Conservation (phyloP, 2,113 vertebrate genomes). For the Dicentrarchus labrax region DNA sequence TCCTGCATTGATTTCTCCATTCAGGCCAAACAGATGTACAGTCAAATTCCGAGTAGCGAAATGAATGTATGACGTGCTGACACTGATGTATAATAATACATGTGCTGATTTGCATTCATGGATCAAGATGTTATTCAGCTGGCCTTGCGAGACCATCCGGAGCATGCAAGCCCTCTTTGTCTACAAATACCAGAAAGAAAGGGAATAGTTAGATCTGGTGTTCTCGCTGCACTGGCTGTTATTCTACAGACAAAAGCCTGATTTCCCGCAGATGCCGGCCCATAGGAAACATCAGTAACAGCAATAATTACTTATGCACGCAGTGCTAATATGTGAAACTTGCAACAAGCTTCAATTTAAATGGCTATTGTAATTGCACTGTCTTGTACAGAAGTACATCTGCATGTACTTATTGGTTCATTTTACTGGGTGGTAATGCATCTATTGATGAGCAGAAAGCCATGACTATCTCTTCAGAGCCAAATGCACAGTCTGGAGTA, state of each 20-base stretch:
- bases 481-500: conserved; percentile 41
- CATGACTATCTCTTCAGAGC: conserved; percentile 63
- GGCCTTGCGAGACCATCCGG: conserved; percentile 40
- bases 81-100: conserved; percentile 51
- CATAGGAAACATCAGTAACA: conserved; percentile 49
- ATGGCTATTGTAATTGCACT: conserved; percentile 54
- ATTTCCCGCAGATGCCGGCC: conserved; percentile 59
- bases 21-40: conserved; percentile 63
- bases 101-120: conserved; percentile 65
- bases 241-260: conserved; percentile 53
- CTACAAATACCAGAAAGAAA: conserved; percentile 33
- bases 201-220: conserved; percentile 19
- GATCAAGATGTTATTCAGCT: conserved; percentile 52
- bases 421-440: conserved; percentile 53
- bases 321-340: conserved; percentile 61
- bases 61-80: conserved; percentile 25
- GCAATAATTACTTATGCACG: conserved; percentile 56
- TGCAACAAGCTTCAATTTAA: conserved; percentile 57
- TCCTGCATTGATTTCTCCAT: conserved; percentile 67
- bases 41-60: conserved; percentile 35
- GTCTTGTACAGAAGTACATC: conserved; percentile 57
- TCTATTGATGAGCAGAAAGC: conserved; percentile 69
- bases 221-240: conserved; percentile 31
- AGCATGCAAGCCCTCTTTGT: conserved; percentile 44
- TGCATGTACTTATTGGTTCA: conserved; percentile 58